Base-by-base conservation (phyloP, 2,113 vertebrate genomes). In the Pteruthius melanotis region DNA sequence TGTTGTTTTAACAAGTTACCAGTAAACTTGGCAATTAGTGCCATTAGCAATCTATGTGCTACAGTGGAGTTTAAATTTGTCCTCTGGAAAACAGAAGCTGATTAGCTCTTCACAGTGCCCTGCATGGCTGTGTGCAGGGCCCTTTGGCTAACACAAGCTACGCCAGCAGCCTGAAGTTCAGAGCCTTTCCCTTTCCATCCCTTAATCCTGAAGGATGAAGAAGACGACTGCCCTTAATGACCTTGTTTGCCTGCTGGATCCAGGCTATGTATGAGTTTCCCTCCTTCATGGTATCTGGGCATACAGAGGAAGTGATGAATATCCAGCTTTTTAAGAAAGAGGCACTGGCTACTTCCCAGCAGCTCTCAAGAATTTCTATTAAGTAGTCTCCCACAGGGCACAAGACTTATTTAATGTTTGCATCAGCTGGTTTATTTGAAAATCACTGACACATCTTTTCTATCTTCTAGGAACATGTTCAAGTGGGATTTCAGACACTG, bases 101-200 rank as follows among this genome's bases (percentile, higher is more conserved):
- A 33, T 69, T 15, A 6, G 53, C 26, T 70, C 78, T 65, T 50
- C 44, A 54, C 0, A 0, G 17, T 9, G 21, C 28, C 23, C 13
- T 63, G 33, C 24, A 21, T 1, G 1, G 9, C 35, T 71, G 64
- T 52, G 5, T n/a, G 49, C 24, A 66, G 30, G 0, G 1, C 10
- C 54, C 19, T 50, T 57, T n/a, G 15, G 15, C 42, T 26, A 20
- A 31, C 5, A 39, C 12, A 28, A 47, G 5, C 10, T 45, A 13
- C 13, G 40, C 14, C 15, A 83, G 30, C 45, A 74, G 30, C 30
- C 39, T 45, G 15, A 75, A 64, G 5, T 31, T 66, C 40, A 74
- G 44, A 84, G 31, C 10, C 24, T 74, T 82, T 92, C 31, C 24
- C 16, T 71, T 82, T 68, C 40, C 37, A 40, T 20, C 30, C 45